These are phyloP conservation scores for Chloropsis hardwickii DNA, from an alignment of 2,113 vertebrate genomes.

Conservation along the genomic window DNA sequence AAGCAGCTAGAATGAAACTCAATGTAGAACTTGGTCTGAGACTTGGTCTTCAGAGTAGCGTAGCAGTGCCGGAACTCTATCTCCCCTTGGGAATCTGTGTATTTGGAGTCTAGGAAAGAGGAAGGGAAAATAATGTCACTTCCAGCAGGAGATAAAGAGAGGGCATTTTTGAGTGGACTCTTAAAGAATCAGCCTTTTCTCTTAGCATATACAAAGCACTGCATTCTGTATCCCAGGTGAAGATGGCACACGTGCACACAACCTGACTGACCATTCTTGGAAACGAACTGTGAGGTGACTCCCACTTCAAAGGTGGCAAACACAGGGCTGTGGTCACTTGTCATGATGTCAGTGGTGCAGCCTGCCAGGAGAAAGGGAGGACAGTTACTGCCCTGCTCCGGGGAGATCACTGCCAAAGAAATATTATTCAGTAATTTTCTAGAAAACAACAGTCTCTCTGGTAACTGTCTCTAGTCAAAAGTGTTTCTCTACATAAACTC, in stretches of 20 bases:
- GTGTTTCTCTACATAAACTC: neutral
- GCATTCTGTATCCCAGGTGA: neutral
- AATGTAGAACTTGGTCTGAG: slow-evolving; percentile 96
- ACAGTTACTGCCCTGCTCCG: neutral
- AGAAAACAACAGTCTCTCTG: neutral
- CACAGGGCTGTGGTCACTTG: slow-evolving; percentile 95
- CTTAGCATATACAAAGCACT: neutral
- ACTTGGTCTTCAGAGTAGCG: slow-evolving; percentile 89
- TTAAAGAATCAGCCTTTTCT: neutral
- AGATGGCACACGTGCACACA: neutral
- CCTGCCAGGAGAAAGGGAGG: slow-evolving; percentile 73
- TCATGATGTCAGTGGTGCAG: slow-evolving; percentile 91
- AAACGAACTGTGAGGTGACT: slow-evolving; percentile 96
- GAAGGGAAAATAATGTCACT: neutral
- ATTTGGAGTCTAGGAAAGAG: slow-evolving; percentile 78
- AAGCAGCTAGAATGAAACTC: slow-evolving; percentile 95
- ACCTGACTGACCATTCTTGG: slow-evolving; percentile 86
- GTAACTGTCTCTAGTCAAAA: slow-evolving; percentile 4
- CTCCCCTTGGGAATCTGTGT: slow-evolving; percentile 80
- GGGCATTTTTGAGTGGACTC: neutral
- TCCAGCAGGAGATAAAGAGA: neutral
- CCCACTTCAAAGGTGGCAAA: slow-evolving; percentile 97
- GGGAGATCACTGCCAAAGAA: neutral
- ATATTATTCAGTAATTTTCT: neutral
- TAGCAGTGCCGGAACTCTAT: slow-evolving; percentile 90